Conservation (phyloP, 2,113 vertebrate species). For the Sus scrofa region DNA sequence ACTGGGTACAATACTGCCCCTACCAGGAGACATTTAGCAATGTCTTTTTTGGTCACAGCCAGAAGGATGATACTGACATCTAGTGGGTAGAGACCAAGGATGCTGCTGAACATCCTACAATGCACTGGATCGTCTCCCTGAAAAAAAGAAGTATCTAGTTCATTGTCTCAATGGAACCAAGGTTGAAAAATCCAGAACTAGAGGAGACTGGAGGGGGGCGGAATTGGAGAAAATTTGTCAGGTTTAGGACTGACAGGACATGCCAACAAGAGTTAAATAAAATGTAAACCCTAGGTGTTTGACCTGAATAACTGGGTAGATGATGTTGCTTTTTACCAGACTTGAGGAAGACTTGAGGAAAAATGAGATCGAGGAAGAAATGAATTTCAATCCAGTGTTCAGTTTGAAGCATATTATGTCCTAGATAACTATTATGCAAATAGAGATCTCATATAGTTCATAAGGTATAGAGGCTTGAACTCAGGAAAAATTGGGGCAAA, state of each 20-base stretch:
- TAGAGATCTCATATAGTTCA: neutral
- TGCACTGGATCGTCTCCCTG: too few species aligned
- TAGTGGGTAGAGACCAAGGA: neutral
- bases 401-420: neutral
- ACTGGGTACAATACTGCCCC: neutral
- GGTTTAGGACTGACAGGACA: neutral
- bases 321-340: neutral
- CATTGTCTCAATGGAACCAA: neutral
- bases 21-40: neutral
- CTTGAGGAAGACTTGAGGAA: neutral
- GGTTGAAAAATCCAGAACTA: neutral
- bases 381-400: neutral
- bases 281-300: neutral
- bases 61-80: neutral
- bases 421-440: neutral
- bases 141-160: neutral
- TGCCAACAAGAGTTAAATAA: neutral
- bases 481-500: neutral
- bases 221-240: neutral
- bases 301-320: neutral
- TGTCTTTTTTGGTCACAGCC: neutral
- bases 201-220: neutral
- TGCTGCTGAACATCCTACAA: neutral
- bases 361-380: neutral
- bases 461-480: neutral